Conservation (phyloP, 2,113 vertebrate species). For the Dunckerocampus dactyliophorus region DNA sequence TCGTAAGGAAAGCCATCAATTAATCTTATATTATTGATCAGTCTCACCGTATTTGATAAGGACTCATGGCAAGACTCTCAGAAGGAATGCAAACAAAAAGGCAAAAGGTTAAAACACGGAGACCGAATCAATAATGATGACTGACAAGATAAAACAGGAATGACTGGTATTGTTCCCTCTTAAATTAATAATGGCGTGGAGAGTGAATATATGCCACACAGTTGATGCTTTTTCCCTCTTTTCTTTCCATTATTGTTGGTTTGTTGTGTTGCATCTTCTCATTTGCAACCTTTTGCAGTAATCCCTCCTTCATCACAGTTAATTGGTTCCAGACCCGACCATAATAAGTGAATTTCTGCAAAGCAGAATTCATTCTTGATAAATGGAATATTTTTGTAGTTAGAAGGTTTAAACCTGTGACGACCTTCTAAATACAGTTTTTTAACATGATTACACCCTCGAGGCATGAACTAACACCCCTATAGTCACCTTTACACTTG, state of each 20-base stretch:
- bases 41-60: conserved; percentile 61
- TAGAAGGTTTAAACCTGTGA: too few species aligned
- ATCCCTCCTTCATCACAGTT: too few species aligned
- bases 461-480: too few species aligned
- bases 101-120: conserved; percentile 65
- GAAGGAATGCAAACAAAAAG: conserved; percentile 63
- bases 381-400: too few species aligned
- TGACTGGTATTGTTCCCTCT: conserved; percentile 49
- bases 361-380: too few species aligned
- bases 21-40: conserved; percentile 60
- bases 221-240: conserved; percentile 27
- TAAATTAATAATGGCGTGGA: conserved; percentile 56
- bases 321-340: too few species aligned
- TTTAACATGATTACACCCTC: too few species aligned
- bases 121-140: conserved; percentile 70
- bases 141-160: conserved; percentile 53
- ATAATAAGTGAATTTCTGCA: too few species aligned
- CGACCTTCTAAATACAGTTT: too few species aligned
- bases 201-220: conserved; percentile 47
- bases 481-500: too few species aligned
- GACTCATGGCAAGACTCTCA: conserved; percentile 46
- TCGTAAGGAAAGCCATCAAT: conserved; percentile 59
- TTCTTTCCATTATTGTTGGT: conserved; percentile 20
- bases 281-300: conserved; percentile 7
- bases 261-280: conserved; percentile 26